Percentiles rank a stretch among this genome's conserved stretches.
Evolutionary conservation across 2,113 vertebrate genomes (phyloP).

Genomic region (Vidua macroura): DNA sequence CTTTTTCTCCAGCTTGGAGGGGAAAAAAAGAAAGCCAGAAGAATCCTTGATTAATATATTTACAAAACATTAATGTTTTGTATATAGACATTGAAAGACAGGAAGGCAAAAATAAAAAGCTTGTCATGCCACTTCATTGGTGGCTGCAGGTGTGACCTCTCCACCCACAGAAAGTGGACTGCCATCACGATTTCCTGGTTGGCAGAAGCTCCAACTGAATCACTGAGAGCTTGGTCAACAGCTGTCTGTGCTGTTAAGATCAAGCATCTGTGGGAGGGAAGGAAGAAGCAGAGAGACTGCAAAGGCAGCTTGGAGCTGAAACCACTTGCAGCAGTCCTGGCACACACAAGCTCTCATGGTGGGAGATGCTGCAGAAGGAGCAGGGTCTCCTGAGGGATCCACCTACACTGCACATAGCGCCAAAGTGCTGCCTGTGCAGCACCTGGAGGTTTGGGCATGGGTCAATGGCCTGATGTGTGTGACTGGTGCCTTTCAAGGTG

Average conservation of each 20-base stretch:
- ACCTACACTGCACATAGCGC: accelerated
- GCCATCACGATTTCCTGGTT: background rate
- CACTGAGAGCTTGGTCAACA: background rate
- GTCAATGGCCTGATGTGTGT: background rate
- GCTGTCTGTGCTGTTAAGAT: background rate
- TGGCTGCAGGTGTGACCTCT: background rate
- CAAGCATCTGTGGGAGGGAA: background rate
- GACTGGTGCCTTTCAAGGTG: background rate
- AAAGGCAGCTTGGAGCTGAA: background rate
- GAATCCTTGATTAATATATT: background rate
- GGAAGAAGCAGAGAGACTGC: background rate
- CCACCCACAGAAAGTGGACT: background rate
- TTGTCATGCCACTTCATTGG: background rate
- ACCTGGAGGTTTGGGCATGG: background rate
- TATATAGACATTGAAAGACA: background rate
- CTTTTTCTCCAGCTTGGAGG: background rate
- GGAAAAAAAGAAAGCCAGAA: background rate
- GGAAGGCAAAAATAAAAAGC: background rate
- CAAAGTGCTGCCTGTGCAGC: background rate
- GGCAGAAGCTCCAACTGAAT: background rate
- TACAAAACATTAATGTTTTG: background rate
- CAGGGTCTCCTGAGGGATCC: background rate
- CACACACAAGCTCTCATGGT: background rate
- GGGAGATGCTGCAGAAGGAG: background rate
- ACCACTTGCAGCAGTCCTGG: background rate